A percentile compares a stretch with the other conserved stretches of the same genome.
Conservation (phyloP, 2,113 vertebrate genomes). For the Mesitornis unicolor region DNA sequence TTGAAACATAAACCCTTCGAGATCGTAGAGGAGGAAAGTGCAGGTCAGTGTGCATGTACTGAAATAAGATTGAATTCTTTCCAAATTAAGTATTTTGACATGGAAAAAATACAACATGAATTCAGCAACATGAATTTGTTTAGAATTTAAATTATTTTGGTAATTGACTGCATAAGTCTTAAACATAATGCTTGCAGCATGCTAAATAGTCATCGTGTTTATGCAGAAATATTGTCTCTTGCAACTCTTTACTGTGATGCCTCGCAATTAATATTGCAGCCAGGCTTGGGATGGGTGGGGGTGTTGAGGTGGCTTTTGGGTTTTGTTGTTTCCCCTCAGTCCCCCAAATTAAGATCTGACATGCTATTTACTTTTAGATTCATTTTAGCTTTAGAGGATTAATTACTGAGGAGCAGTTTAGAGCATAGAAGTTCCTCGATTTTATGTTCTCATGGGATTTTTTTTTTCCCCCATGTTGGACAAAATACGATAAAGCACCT, state of each 20-base stretch:
- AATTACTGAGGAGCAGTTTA: background rate
- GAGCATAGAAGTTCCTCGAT: background rate
- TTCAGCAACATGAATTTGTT: slow-evolving; percentile 30
- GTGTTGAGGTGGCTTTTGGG: background rate
- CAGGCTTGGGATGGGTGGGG: background rate
- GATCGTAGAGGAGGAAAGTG: background rate
- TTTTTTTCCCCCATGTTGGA: background rate
- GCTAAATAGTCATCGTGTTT: background rate
- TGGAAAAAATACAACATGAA: slow-evolving; percentile 38
- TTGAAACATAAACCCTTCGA: background rate
- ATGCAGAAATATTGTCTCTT: slow-evolving; percentile 34
- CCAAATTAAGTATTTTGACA: background rate
- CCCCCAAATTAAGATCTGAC: background rate
- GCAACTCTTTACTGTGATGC: background rate
- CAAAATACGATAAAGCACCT: background rate
- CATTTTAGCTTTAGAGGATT: background rate
- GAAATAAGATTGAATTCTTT: slow-evolving; percentile 27
- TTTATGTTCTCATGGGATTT: background rate
- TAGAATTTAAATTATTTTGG: slow-evolving; percentile 21
- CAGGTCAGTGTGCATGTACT: background rate
- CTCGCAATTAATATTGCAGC: background rate
- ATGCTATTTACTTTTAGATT: background rate
- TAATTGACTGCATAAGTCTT: background rate
- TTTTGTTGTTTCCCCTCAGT: background rate
- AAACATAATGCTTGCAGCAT: background rate